phyloP scores from a whole-genome alignment of 2,113 vertebrate genomes.

The Bubo scandiacus region DNA sequence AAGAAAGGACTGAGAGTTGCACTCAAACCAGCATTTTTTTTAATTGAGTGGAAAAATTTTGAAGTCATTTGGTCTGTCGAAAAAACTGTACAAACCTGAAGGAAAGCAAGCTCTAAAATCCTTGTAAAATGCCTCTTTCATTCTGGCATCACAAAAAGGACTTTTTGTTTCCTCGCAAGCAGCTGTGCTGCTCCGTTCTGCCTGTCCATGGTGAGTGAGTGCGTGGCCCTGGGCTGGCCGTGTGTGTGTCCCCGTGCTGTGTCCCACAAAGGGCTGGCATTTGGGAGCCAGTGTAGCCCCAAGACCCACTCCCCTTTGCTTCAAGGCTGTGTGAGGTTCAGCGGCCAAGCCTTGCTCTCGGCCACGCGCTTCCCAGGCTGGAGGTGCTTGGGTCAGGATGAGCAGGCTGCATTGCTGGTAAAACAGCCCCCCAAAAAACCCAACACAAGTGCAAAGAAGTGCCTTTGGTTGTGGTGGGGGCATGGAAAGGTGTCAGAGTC shows the following conservation, averaged over 20 bases:
- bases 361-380: background rate
- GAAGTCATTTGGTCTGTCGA: background rate
- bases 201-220: accelerated
- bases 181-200: background rate
- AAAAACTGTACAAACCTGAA: background rate
- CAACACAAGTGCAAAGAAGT: background rate
- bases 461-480: background rate
- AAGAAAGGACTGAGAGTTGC: background rate
- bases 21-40: background rate
- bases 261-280: background rate
- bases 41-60: constrained; percentile 19
- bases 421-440: background rate
- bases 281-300: background rate
- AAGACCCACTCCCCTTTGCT: accelerated
- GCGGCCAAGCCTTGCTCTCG: background rate
- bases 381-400: background rate
- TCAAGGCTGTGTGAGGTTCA: background rate
- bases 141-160: constrained; percentile 21
- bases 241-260: background rate
- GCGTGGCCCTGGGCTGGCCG: background rate
- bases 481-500: background rate
- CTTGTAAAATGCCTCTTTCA: constrained; percentile 42
- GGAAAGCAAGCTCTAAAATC: background rate
- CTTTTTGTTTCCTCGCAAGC: background rate
- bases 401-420: background rate